Evolutionary conservation across 1,140 invertebrate genomes (phyloP).

Genomic region (Diachasma alloeum): DNA sequence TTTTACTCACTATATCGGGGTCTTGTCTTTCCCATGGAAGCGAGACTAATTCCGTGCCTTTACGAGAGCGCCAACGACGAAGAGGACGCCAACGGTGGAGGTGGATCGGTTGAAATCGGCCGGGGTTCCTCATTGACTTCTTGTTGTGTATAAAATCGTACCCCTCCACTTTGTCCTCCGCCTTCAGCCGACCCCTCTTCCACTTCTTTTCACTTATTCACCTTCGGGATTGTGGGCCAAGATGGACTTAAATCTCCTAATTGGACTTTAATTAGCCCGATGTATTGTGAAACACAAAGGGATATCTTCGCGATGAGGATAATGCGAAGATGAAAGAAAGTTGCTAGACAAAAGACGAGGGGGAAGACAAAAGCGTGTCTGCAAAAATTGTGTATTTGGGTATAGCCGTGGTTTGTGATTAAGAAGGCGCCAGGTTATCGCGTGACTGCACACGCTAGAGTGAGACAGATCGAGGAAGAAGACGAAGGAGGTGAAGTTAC

Average conservation of each 20-base stretch:
- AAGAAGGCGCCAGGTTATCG: conserved; percentile 25
- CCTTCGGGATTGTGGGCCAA: background rate
- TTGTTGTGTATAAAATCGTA: background rate
- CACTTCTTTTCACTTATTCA: too few relatives aligned
- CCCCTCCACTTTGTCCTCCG: background rate
- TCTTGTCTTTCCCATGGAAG: conserved; percentile 66
- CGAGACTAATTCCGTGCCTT: conserved; percentile 64
- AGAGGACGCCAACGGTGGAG: background rate
- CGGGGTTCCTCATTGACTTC: background rate
- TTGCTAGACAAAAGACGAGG: background rate
- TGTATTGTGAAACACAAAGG: background rate
- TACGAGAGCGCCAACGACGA: conserved; percentile 48
- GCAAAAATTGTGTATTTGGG: conserved; percentile 19
- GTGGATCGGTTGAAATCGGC: background rate
- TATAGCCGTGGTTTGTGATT: background rate
- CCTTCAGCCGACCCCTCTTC: too few relatives aligned
- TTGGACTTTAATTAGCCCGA: background rate
- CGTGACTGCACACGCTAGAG: conserved; percentile 25
- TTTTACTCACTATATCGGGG: conserved; percentile 58
- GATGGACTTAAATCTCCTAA: background rate
- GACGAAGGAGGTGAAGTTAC: background rate
- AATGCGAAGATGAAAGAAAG: background rate
- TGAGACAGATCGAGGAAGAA: conserved; percentile 20
- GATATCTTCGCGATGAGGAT: background rate
- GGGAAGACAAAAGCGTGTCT: background rate